Percentiles rank a stretch among this genome's conserved stretches.
Evolutionary conservation across 2,113 vertebrate genomes (phyloP).

Genomic region (Lepidothrix coronata): DNA sequence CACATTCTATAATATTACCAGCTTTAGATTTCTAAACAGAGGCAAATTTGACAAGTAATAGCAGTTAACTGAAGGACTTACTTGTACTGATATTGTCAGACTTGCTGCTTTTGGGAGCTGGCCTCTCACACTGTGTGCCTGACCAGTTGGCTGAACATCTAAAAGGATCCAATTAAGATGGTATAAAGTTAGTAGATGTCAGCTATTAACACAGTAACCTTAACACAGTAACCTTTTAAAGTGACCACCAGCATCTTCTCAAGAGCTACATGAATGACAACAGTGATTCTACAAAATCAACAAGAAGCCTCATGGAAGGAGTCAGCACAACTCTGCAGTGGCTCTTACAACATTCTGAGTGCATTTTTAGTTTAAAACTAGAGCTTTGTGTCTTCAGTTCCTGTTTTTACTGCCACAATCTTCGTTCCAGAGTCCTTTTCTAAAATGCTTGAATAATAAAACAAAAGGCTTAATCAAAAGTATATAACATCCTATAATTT

Average conservation of each 20-base stretch:
- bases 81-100: constrained; percentile 93
- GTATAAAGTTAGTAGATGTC: constrained; percentile 34
- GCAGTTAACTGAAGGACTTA: constrained; percentile 72
- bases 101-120: constrained; percentile 97
- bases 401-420: neutral
- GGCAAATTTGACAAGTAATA: neutral
- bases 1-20: neutral
- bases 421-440: neutral
- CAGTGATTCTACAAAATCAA: neutral
- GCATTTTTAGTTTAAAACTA: neutral
- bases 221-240: neutral
- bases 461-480: neutral
- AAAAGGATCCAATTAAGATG: constrained; percentile 72
- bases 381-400: neutral
- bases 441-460: neutral
- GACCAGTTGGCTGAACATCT: constrained; percentile 98
- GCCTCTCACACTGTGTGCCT: constrained; percentile 96
- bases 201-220: neutral
- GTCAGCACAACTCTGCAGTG: neutral
- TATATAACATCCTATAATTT: neutral
- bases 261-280: neutral
- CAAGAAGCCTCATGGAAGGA: neutral
- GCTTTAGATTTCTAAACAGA: neutral
- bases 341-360: neutral
- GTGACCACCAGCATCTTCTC: neutral